Evolutionary conservation across 2,113 vertebrate species (phyloP), one percentile per base, ranked within the genome.

Genomic region (Herpailurus yagouaroundi): DNA sequence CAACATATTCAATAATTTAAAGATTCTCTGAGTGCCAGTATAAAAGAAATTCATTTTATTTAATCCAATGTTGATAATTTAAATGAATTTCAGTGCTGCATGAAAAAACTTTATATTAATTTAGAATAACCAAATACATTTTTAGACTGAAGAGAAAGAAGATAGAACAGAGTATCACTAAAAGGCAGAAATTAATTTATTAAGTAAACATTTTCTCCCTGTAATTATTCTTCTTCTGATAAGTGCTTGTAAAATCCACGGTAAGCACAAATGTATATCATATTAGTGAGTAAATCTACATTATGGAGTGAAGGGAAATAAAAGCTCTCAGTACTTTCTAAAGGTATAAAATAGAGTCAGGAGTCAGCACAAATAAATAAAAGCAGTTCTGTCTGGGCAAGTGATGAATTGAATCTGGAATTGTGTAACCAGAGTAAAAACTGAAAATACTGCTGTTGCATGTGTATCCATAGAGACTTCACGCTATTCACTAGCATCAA

Each of bases 321-420:
- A 81, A 88, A 63, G 7, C 7, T 81, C 52, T 38, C 76, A 93
- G 31, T 29, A 77, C 50, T 89, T 85, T 96, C 60, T 90, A 19
- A 31, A 93, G 76, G 23, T 84, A 5, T 92, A 69, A 97, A 87
- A 82, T 11, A 79, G 50, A 94, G 48, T n/a, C 74, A 93, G 41
- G 89, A 81, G 41, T 97, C 84, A 95, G 73, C 33, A 76, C 14
- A 48, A 68, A 38, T 74, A 87, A 80, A 33, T 33, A 73, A 95
- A 96, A 95, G 73, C 41, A 77, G 64, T 82, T 87, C 52, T 96
- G 41, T 71, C 93, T 36, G 69, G 41, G 41, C 83, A 96, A 96
- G 74, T 33, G 57, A 96, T 81, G 55, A 96, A 90, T 6, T 95
- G 55, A 92, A 41, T 91, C 73, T 87, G 89, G 66, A 74, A 57